These are phyloP conservation scores for Festucalex cinctus DNA, from an alignment of 2,113 vertebrate genomes.

Conservation along the genomic window DNA sequence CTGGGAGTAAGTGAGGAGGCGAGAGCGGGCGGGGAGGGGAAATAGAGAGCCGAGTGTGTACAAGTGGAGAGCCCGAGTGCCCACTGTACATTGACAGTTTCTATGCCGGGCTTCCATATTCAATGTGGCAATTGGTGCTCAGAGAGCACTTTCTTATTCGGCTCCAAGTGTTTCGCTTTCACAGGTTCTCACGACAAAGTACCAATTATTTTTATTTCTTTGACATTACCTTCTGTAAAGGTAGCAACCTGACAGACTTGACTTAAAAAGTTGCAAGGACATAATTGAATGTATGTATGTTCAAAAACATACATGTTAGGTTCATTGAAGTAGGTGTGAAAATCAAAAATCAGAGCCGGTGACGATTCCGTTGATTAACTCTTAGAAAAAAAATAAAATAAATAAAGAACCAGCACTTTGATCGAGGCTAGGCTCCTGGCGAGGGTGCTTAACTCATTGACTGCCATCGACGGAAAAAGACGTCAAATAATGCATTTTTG, in stretches of 20 bases:
- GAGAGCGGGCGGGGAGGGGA: neutral
- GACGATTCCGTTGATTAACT: too few relatives aligned
- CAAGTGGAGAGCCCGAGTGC: slow-evolving; percentile 22
- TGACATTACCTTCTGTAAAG: slow-evolving; percentile 17
- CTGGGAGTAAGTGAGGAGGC: slow-evolving; percentile 8
- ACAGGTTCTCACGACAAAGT: slow-evolving; percentile 37
- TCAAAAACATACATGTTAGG: too few relatives aligned
- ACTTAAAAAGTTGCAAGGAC: neutral
- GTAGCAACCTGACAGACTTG: slow-evolving; percentile 24
- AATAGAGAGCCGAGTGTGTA: slow-evolving; percentile 1
- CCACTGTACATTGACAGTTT: slow-evolving; percentile 36
- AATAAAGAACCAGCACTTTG: too few relatives aligned
- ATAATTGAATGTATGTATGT: too few relatives aligned
- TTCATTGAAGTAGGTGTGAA: too few relatives aligned
- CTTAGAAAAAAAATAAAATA: too few relatives aligned
- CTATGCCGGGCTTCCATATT: slow-evolving; percentile 39
- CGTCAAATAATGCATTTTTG: too few relatives aligned
- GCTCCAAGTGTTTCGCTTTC: slow-evolving; percentile 36
- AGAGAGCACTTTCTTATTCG: slow-evolving; percentile 28
- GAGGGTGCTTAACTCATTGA: too few relatives aligned
- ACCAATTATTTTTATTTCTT: slow-evolving; percentile 37
- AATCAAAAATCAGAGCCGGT: too few relatives aligned
- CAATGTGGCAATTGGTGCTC: slow-evolving; percentile 18
- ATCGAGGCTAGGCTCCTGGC: too few relatives aligned
- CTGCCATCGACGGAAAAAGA: too few relatives aligned